Evolutionary conservation across 2,888 invertebrate species (phyloP), one percentile per base, ranked within the genome.

Genomic region (Neoascia interrupta): DNA sequence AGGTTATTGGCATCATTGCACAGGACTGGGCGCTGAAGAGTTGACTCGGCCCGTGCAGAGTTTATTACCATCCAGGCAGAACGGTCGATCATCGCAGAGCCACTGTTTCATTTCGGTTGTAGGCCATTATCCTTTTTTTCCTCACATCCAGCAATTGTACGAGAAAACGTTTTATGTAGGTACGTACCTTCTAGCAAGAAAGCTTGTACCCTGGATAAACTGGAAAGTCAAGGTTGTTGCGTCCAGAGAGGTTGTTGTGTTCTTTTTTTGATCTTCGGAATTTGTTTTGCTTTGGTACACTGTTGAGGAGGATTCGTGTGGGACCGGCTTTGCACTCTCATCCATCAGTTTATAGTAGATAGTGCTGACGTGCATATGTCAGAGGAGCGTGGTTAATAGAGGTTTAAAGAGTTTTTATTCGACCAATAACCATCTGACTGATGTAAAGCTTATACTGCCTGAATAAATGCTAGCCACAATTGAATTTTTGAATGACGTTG

Each of bases 151-250:
- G 41, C 21, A 41, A 41, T 18, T 41, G 41, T 21, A 21, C 10
- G 41, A n/a, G n/a, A 16, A 49, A 15, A 19, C 31, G 37, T 49
- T 19, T 58, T 56, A 31, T 68, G n/a, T 3, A 16, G 13, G 47
- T 72, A n/a, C n/a, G n/a, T n/a, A n/a, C 18, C 18, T 61, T 31
- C 36, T 34, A 34, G 41, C n/a, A n/a, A n/a, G 43, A 15, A 51
- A 18, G 5, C 39, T 28, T 51, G 19, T 45, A 47, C 63, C 54
- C 11, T 49, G 54, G 54, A 72, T 56, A 63, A 63, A 72, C 54
- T 63, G 43, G 26, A 43, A 43, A 64, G 64, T 58, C 72, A 73
- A 73, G 72, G 72, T 73, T 73, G 56, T 56, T 73, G 72, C 64
- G 36, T 51, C 21, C 13, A 6, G 56, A 56, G 54, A 23, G 49